phyloP scores from a whole-genome alignment of 2,797 vertebrate species.

The Pipistrellus kuhlii region DNA sequence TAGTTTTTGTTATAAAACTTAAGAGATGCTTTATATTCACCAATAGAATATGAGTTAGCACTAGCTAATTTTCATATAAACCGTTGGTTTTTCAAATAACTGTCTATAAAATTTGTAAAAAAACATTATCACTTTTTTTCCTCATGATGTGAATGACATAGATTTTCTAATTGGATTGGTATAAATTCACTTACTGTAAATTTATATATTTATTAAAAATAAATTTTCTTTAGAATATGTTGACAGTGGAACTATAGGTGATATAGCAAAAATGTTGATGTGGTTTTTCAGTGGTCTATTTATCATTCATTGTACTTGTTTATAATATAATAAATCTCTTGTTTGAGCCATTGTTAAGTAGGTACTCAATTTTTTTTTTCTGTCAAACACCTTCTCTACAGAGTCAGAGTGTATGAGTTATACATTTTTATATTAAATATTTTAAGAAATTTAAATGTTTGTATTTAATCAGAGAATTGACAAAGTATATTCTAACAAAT shows the following conservation, averaged over 20 bases:
- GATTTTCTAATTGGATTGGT: not conserved
- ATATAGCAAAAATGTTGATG: not conserved
- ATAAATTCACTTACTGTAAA: not conserved
- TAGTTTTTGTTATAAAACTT: not conserved
- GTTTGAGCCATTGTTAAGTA: not conserved
- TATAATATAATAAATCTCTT: not conserved
- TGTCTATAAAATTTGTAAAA: not conserved
- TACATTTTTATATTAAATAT: slow-evolving; percentile 13
- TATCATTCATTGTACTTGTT: not conserved
- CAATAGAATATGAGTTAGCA: not conserved
- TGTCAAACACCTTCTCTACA: not conserved
- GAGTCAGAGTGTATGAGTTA: not conserved
- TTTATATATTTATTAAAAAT: not conserved
- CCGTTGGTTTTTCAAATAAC: not conserved
- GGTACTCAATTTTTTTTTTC: not conserved
- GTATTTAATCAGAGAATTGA: not conserved
- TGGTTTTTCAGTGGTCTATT: not conserved
- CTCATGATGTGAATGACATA: not conserved
- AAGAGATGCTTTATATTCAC: not conserved
- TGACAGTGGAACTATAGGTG: not conserved
- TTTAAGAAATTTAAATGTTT: not conserved
- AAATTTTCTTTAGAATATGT: slow-evolving; percentile 2
- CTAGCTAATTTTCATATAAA: not conserved
- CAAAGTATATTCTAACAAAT: not conserved
- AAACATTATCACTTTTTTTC: not conserved